Conservation (phyloP, 2,113 vertebrate genomes). For the Callipepla californica region DNA sequence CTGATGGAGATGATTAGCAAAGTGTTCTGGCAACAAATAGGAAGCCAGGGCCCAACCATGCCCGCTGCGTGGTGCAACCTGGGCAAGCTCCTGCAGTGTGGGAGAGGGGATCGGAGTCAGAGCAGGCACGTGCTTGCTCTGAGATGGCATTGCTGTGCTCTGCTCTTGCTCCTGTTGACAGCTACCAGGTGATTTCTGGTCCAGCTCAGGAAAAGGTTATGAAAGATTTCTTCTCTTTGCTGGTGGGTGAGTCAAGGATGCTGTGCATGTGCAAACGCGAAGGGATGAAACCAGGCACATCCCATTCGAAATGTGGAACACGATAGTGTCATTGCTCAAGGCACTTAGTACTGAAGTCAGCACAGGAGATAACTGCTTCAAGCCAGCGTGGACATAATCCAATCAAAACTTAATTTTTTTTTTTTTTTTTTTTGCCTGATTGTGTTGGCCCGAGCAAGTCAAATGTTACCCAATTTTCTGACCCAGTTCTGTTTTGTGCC, state of each 20-base stretch:
- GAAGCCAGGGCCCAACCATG: accelerated
- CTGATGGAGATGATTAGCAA: not conserved
- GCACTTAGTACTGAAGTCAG: not conserved
- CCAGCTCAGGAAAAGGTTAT: not conserved
- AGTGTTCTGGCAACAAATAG: not conserved
- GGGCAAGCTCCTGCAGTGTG: accelerated
- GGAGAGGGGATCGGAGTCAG: not conserved
- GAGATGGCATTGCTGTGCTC: not conserved
- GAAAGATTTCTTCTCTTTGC: not conserved
- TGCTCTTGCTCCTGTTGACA: not conserved
- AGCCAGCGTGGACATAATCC: constrained; percentile 8
- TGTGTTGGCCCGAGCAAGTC: constrained; percentile 50
- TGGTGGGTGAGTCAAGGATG: not conserved
- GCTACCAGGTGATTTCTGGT: not conserved
- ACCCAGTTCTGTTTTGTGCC: constrained; percentile 59
- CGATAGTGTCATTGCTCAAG: constrained; percentile 2
- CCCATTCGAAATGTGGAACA: not conserved
- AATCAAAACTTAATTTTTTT: constrained; percentile 21
- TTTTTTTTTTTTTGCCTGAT: constrained; percentile 25
- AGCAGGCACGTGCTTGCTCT: not conserved
- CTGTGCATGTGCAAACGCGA: not conserved
- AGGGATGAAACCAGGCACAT: not conserved
- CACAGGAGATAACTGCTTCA: not conserved
- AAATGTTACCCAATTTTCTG: constrained; percentile 53
- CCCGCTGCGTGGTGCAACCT: accelerated